Percentiles rank a stretch among this genome's conserved stretches.
Conservation (phyloP, 1,140 invertebrate genomes). For the Dendrolimus kikuchii region DNA sequence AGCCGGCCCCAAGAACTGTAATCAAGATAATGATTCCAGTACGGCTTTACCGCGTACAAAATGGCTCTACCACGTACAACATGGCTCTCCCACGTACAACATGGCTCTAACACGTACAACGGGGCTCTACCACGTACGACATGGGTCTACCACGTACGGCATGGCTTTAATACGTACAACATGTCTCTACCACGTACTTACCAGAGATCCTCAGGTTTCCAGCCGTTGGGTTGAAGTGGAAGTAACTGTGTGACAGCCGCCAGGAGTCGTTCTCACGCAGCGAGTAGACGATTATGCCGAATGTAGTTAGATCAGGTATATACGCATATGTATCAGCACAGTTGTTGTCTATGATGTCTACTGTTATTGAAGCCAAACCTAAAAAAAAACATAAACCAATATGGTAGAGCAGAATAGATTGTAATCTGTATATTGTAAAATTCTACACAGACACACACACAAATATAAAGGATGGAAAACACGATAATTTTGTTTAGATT, state of each 20-base stretch:
- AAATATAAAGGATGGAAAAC: no score
- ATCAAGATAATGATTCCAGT: no score
- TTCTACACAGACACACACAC: no score
- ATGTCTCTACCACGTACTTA: conserved; percentile 13
- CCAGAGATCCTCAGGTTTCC: conserved; percentile 80
- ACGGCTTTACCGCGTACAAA: no score
- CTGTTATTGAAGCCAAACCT: conserved; percentile 75
- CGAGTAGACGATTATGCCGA: conserved; percentile 79
- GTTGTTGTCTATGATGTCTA: conserved; percentile 73
- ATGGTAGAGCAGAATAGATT: no score
- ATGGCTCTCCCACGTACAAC: not conserved
- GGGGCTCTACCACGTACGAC: not conserved
- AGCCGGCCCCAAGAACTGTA: no score
- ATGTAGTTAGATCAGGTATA: conserved; percentile 78
- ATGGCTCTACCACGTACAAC: not conserved
- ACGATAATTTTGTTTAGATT: no score
- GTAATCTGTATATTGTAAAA: no score
- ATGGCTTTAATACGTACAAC: no score
- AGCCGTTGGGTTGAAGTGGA: conserved; percentile 79
- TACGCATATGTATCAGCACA: conserved; percentile 79
- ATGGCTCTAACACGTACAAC: not conserved
- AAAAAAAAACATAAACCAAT: conserved; percentile 18
- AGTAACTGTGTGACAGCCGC: conserved; percentile 81
- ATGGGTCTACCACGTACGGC: not conserved
- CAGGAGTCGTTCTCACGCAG: conserved; percentile 76